phyloP scores from a whole-genome alignment of 2,113 vertebrate species.

The Mobula hypostoma region DNA sequence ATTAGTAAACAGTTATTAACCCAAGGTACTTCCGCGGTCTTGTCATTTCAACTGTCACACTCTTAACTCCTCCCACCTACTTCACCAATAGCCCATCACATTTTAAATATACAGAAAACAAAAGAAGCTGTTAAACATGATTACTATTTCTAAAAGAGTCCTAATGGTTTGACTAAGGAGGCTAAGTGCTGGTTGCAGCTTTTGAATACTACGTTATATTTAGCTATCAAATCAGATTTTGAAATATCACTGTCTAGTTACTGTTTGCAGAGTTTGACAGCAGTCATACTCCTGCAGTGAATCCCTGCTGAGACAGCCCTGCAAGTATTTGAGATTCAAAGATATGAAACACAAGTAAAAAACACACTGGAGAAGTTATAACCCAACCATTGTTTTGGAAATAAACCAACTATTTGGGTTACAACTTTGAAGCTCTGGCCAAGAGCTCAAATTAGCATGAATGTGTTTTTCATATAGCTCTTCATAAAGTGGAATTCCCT shows the following conservation, averaged over 20 bases:
- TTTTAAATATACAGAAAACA: not conserved
- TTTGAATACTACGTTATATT: constrained; percentile 24
- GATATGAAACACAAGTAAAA: not conserved
- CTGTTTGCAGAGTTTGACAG: constrained; percentile 23
- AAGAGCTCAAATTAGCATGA: not conserved
- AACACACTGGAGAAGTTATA: not conserved
- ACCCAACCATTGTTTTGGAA: not conserved
- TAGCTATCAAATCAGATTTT: constrained; percentile 26
- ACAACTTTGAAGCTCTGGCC: not conserved
- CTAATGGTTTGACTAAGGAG: not conserved
- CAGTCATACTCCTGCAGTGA: not conserved
- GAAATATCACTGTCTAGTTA: constrained; percentile 3
- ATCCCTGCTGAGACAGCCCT: not conserved
- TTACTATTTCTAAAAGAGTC: not conserved
- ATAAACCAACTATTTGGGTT: not conserved
- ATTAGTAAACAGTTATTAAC: constrained; percentile 33
- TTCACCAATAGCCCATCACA: not conserved
- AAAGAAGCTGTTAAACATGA: not conserved
- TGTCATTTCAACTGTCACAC: constrained; percentile 19
- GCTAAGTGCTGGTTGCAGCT: not conserved
- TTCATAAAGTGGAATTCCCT: not conserved
- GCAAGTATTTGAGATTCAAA: constrained; percentile 9
- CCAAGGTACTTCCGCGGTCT: constrained; percentile 7
- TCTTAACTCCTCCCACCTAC: constrained; percentile 3
- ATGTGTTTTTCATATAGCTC: not conserved